Percentiles rank a stretch among this genome's conserved stretches.
Conservation (phyloP, 1,140 invertebrate species). For the fruit fly (Drosophila melanogaster) region Release_6_plus_ISO1_MT NC_004354.4:1008001-1008500, state of each 20-base stretch:
- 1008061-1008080: background rate
- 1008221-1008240: slow-evolving; percentile 18
- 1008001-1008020: background rate
- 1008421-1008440: slow-evolving; percentile 55
- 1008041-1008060: background rate
- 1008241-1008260: slow-evolving; percentile 31
- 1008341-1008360: slow-evolving; percentile 76
- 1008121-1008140: background rate
- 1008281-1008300: slow-evolving; percentile 37
- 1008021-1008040: background rate
- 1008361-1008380: slow-evolving; percentile 55
- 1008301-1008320: slow-evolving; percentile 33
- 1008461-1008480: slow-evolving; percentile 8
- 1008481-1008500: no score
- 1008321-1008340: slow-evolving; percentile 53
- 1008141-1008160: background rate
- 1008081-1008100: no score
- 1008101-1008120: no score
- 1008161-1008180: slow-evolving; percentile 23
- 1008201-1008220: slow-evolving; percentile 10
- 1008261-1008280: slow-evolving; percentile 42
- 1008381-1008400: slow-evolving; percentile 70
- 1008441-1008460: slow-evolving; percentile 27
- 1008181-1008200: slow-evolving; percentile 28
- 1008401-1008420: slow-evolving; percentile 61